These are phyloP conservation scores for Ornithoptera priamus DNA, from an alignment of 2,888 invertebrate genomes.

Conservation along the genomic window DNA sequence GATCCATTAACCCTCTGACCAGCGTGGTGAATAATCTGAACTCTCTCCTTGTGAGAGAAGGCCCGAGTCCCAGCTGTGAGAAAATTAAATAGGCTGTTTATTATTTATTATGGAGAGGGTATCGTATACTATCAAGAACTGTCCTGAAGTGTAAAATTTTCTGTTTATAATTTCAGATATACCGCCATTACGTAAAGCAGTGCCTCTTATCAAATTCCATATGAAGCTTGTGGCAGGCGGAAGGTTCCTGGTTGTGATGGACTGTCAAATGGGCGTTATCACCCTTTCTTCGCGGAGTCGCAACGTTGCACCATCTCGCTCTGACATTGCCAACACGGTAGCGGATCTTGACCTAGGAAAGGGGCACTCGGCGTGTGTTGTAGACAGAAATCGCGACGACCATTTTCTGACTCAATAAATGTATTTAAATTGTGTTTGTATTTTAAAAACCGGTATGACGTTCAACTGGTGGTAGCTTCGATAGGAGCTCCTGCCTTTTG, in stretches of 20 bases:
- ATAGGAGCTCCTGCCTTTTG: too few species aligned
- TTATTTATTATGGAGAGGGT: too few species aligned
- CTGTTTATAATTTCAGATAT: constrained; percentile 43
- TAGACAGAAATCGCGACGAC: constrained; percentile 45
- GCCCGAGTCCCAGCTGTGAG: too few species aligned
- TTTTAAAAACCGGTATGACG: background rate
- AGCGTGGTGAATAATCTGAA: too few species aligned
- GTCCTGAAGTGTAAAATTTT: background rate
- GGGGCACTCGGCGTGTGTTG: constrained; percentile 48
- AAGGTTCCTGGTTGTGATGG: constrained; percentile 55
- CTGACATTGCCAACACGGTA: constrained; percentile 45
- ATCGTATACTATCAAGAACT: too few species aligned
- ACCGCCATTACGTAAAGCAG: constrained; percentile 40
- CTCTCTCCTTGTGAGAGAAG: too few species aligned
- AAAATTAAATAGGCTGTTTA: too few species aligned
- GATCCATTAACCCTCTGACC: too few species aligned
- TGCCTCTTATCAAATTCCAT: constrained; percentile 56
- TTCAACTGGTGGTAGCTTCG: background rate
- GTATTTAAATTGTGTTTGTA: constrained; percentile 27
- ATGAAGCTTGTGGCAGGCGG: constrained; percentile 53
- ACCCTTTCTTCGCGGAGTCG: constrained; percentile 35
- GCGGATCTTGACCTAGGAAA: constrained; percentile 43
- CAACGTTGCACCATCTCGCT: constrained; percentile 38
- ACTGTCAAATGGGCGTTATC: constrained; percentile 46
- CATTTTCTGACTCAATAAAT: constrained; percentile 31